Base-by-base conservation (phyloP, 2,888 invertebrate genomes). In the Dioctria linearis region DNA sequence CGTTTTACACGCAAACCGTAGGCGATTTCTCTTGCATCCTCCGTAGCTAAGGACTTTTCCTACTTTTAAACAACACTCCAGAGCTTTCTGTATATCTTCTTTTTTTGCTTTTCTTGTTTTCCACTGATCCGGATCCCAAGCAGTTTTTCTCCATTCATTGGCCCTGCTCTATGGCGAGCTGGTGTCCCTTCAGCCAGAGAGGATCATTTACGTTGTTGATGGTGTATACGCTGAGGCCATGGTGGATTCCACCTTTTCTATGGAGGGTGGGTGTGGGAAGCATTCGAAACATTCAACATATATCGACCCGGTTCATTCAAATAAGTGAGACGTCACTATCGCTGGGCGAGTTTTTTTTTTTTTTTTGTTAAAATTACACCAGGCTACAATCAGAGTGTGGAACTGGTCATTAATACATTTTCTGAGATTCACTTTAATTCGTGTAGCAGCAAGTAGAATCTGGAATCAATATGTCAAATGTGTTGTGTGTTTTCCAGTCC, bases 1-100 rank as follows among this genome's bases (percentile, higher is more conserved):
- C 78, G 79, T 66, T 79, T 81, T 81, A 57, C 79, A 81, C 73
- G 65, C 80, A 80, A 73, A 73, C 65, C 57, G 54, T 80, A 80
- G 65, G 80, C 73, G 80, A 80, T 75, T 80, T 73, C 63, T 79
- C 71, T 79, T 79, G 37, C 25, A 37, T 40, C 43, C 59, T 54
- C 54, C 69, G 40, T 67, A 43, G 61, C 49, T n/a, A 42, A 61
- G 57, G 40, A 49, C 63, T 49, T 25, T 37, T n/a, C 25, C 46
- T 43, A 43, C 25, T 65, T 78, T 65, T 51, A 79, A 79, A 79
- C 79, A 79, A 59, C 79, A 79, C 79, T 66, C 79, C 59, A 43
- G 79, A 79, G 79, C 57, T 54, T 79, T 79, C 9, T 13, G 39
- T 42, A 59, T 67, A 13, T 67, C 67, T 67, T 67, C 46, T 75